A percentile compares a stretch with the other conserved stretches of the same genome.
phyloP scores from a whole-genome alignment of 2,888 invertebrate genomes.

The Isoperla grammatica region DNA sequence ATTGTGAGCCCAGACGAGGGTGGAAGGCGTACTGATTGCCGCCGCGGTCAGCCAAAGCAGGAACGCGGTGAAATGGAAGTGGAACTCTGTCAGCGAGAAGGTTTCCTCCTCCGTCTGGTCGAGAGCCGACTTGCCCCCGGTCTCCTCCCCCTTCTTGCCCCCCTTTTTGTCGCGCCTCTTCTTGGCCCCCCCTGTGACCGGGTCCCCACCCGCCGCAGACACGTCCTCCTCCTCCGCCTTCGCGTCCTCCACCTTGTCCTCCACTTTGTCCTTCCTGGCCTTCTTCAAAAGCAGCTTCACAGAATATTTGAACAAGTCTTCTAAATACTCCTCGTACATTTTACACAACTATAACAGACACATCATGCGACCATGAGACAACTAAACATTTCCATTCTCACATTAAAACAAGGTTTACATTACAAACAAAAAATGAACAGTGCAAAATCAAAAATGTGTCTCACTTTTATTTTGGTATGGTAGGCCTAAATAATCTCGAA shows the following conservation, averaged over 20 bases:
- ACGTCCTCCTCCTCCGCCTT: constrained; percentile 10
- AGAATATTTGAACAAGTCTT: constrained; percentile 48
- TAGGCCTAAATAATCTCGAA: too few species aligned
- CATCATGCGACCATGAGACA: not conserved
- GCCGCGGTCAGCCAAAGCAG: constrained; percentile 60
- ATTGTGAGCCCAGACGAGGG: constrained; percentile 75
- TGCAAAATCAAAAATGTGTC: too few species aligned
- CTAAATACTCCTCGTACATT: constrained; percentile 70
- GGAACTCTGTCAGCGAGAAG: constrained; percentile 48
- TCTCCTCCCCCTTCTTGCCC: not conserved
- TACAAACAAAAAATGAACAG: too few species aligned
- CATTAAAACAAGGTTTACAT: too few species aligned
- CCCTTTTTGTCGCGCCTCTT: constrained; percentile 27
- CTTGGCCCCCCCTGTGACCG: constrained; percentile 27
- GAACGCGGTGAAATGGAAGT: constrained; percentile 70
- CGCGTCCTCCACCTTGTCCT: not conserved
- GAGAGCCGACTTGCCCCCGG: constrained; percentile 7
- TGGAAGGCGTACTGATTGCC: constrained; percentile 63
- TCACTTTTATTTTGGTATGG: too few species aligned
- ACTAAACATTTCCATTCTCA: not conserved
- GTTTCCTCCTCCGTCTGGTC: constrained; percentile 27
- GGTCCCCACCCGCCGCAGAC: constrained; percentile 21
- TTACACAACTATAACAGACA: constrained; percentile 53
- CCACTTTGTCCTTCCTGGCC: constrained; percentile 11
- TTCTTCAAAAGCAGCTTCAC: constrained; percentile 19